Evolutionary conservation across 1,140 invertebrate species (phyloP).

Genomic region (Atta texana): DNA sequence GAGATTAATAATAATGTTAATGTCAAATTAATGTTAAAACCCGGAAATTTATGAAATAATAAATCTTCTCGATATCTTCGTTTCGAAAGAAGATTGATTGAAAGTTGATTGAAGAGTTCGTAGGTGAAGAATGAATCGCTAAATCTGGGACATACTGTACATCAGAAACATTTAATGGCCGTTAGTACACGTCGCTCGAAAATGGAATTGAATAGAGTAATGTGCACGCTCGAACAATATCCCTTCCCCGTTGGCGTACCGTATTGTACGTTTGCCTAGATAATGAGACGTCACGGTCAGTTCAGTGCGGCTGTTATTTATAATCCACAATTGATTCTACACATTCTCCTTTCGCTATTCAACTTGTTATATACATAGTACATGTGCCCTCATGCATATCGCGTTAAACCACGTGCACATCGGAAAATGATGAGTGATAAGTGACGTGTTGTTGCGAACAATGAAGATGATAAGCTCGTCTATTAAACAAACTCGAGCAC

Average conservation of each 20-base stretch:
- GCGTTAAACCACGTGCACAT: slow-evolving; percentile 48
- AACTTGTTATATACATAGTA: neutral
- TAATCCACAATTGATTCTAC: slow-evolving; percentile 55
- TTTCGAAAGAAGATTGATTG: neutral
- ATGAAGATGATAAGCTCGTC: slow-evolving; percentile 18
- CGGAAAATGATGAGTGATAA: slow-evolving; percentile 45
- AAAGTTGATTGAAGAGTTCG: neutral
- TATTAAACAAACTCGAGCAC: slow-evolving; percentile 15
- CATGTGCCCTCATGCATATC: slow-evolving; percentile 24
- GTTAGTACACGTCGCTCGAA: slow-evolving; percentile 28
- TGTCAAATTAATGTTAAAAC: neutral
- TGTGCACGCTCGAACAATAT: slow-evolving; percentile 36
- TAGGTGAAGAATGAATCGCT: neutral
- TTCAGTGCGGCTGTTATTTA: slow-evolving; percentile 50
- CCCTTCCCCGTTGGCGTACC: neutral
- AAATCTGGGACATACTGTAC: slow-evolving; percentile 18
- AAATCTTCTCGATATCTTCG: neutral
- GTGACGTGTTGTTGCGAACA: slow-evolving; percentile 4
- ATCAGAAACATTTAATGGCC: neutral
- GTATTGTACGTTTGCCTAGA: slow-evolving; percentile 55
- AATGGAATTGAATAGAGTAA: slow-evolving; percentile 51
- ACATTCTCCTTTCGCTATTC: slow-evolving; percentile 17
- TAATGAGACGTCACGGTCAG: slow-evolving; percentile 55
- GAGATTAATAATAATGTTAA: neutral
- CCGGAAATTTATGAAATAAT: neutral